Evolutionary conservation across 1,140 invertebrate genomes (phyloP), one percentile per base, ranked within the genome.

Genomic region (Drosophila lacertosa): DNA sequence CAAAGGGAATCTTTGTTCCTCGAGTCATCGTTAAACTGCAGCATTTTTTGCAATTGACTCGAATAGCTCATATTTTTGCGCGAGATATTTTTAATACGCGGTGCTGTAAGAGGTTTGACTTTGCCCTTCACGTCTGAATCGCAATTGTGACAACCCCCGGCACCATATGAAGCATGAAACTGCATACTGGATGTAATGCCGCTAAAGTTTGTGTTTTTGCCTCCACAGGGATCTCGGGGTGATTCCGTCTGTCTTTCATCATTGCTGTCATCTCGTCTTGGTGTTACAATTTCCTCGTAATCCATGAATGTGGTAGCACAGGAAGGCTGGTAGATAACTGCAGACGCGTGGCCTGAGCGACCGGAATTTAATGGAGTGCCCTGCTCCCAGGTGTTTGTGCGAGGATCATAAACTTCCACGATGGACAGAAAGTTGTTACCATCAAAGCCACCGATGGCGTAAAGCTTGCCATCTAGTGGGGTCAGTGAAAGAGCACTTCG

Each of bases 361-460:
- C 95, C 96, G 40, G 96, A 97, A n/a, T 95, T 95, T 91, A 98
- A 94, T 2, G 95, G 93, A 20, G 94, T 94, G 20, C 96, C 96
- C 64, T 93, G 92, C 53, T 93, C 93, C 97, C 97, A 98, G 24
- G 92, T 91, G 91, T 97, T 94, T 37, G 92, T 94, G 0, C 92
- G 92, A 22, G 96, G 96, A 92, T 98, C 95, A 88, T 97, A 98
- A 47, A 97, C 95, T 92, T 98, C 97, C 18, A 98, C 96, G 20
- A 95, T 95, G 55, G 94, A 94, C 33, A 97, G 91, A 92, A 98
- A 97, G 37, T 93, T 92, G 42, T 94, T 94, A 44, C 97, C 97
- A 92, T 97, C 96, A 91, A 97, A 98, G 2, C 97, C 97, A 50
- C 97, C 97, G 92, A 97, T 96, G 1, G 96, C 96, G 92, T 96